Base-by-base conservation (phyloP, 2,113 vertebrate species). In the Xyliphius kryptos region DNA sequence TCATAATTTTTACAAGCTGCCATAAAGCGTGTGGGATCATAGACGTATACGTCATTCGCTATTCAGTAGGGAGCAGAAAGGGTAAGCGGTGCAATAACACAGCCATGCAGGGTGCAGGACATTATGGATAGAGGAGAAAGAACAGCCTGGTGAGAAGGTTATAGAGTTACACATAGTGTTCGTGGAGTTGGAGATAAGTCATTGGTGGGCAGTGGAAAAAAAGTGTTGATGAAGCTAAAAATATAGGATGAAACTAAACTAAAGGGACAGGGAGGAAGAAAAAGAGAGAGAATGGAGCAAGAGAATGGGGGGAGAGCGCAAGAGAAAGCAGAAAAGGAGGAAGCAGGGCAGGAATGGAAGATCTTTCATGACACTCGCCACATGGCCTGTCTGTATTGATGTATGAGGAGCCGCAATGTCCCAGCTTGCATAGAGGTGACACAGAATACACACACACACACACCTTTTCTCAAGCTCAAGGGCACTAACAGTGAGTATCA, bases 381-480 rank as follows among this genome's bases (percentile, higher is more conserved):
- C 55, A 63, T 65, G 16, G 63, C 63, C 68, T 70, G 63, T 70
- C 67, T 59, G 19, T 26, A 63, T 43, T 74, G 72, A 67, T 74
- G 72, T 63, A 70, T 67, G 64, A 61, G 50, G 13, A 66, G 55
- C 38, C 68, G 49, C 72, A 40, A 36, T 51, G 43, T 70, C 64
- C 63, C 14, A 62, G 52, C 46, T 44, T 54, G 62, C 40, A 68
- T 36, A 64, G 65, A 74, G 72, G 72, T 74, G 72, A 74, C 68
- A 74, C 63, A 22, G 53, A 55, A 17, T 11, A 58, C 61, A 61
- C 54, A 63, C 3, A 26, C 59, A 71, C 49, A 61, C 48, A 63
- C 19, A 22, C 37, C 20, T n/a, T 12, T 17, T 16, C 61, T n/a
- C 16, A 16, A 52, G 60, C 59, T 60, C 72, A 68, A 73, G 70